Conservation (phyloP, 23 tunicate genomes). For the Ciona savignyi region DNA sequence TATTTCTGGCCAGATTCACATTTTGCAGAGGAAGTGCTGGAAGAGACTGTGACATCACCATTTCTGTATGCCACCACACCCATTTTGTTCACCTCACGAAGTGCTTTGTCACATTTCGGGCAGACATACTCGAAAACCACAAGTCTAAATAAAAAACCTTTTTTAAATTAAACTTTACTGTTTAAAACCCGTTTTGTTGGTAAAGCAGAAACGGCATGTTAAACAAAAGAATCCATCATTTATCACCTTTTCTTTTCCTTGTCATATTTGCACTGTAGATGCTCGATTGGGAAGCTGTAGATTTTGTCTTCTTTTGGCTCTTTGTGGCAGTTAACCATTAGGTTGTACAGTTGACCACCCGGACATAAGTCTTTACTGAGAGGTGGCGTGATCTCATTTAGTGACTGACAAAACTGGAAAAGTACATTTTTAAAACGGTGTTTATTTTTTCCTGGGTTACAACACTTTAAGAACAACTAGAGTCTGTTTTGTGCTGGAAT, state of each 20-base stretch:
- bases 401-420: too few species aligned
- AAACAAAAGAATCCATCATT: too few species aligned
- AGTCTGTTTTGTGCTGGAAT: too few species aligned
- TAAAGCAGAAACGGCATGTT: too few species aligned
- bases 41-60: constrained; percentile 56
- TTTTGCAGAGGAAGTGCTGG: not conserved
- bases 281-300: constrained; percentile 21
- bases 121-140: constrained; percentile 14
- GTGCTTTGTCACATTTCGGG: constrained; percentile 1
- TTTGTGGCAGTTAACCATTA: constrained; percentile 16
- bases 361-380: not conserved
- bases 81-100: constrained; percentile 15
- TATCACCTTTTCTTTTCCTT: too few species aligned
- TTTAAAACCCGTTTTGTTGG: too few species aligned
- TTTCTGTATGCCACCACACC: constrained; percentile 33
- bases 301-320: constrained; percentile 9
- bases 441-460: too few species aligned
- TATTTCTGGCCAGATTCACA: constrained; percentile 51
- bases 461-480: too few species aligned
- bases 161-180: too few species aligned
- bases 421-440: too few species aligned
- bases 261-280: not conserved
- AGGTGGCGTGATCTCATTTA: not conserved
- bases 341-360: constrained; percentile 21
- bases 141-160: too few species aligned